Conservation (phyloP, 1,140 invertebrate genomes). For the Caenorhabditis brenneri region DNA sequence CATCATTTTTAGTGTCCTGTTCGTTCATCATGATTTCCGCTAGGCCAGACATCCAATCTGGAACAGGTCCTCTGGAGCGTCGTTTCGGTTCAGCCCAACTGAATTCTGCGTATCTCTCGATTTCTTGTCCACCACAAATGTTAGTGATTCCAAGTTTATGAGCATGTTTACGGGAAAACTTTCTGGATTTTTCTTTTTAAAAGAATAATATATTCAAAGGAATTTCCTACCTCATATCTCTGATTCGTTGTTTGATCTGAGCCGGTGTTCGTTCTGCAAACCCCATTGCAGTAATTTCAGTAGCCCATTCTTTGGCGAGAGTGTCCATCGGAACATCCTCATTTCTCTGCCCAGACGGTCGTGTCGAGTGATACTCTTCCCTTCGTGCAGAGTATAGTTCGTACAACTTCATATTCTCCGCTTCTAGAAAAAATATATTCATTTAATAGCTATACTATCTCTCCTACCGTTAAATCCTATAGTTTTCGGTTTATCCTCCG, state of each 20-base stretch:
- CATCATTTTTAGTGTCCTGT: neutral
- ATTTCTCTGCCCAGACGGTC: neutral
- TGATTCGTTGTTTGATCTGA: conserved; percentile 17
- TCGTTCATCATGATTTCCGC: conserved; percentile 39
- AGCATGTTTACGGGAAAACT: conserved; percentile 12
- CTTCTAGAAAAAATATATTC: neutral
- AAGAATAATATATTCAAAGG: neutral
- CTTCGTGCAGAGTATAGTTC: neutral
- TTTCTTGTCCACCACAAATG: neutral
- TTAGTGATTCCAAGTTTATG: conserved; percentile 25
- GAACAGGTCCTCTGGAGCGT: neutral
- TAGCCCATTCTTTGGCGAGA: neutral
- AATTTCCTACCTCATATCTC: conserved; percentile 1
- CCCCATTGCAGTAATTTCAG: conserved; percentile 20
- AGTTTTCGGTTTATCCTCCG: conserved; percentile 18
- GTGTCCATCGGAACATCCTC: conserved; percentile 27
- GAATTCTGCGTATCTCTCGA: conserved; percentile 23
- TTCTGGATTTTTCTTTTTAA: too few relatives aligned
- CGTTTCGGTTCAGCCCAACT: conserved; percentile 33
- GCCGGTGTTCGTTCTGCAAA: conserved; percentile 7
- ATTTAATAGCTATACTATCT: neutral
- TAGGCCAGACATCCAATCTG: conserved; percentile 5
- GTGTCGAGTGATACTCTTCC: conserved; percentile 4
- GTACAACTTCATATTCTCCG: conserved; percentile 20
- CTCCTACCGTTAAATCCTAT: conserved; percentile 26